Evolutionary conservation across 2,888 invertebrate species (phyloP), one percentile per base, ranked within the genome.

Genomic region (Nephrotoma appendiculata): DNA sequence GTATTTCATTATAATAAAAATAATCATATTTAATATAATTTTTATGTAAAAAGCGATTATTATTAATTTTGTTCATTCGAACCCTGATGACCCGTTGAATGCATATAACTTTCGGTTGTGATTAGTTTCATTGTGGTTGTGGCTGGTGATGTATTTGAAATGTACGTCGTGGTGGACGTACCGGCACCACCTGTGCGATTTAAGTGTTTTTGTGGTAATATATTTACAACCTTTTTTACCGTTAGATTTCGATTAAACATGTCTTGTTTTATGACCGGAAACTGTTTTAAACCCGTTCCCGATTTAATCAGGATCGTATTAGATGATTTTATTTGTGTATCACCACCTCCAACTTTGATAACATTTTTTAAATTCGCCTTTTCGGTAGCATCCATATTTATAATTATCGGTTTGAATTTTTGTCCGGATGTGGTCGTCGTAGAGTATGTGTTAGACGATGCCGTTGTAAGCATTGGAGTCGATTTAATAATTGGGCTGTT

Each of bases 211-310:
- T 85, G 85, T 45, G 42, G 85, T 45, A 89, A 88, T 7, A 89
- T 87, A 86, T 90, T 90, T 0, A 90, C 89, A 83, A 90, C 88
- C 87, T 90, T 90, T 9, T 90, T 89, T 3, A 90, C 89, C 12
- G 90, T 90, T 41, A 90, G 86, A 88, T 89, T 90, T 6, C 90
- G 89, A 88, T 90, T 90, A 9, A 90, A 85, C 42, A 90, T 87
- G 9, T 87, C 88, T 6, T 88, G 86, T 71, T 88, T 88, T 42
- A 88, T 45, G 15, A 86, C 83, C 57, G 89, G 89, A 11, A 87
- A 88, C 5, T 89, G 87, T 88, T 89, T 89, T 7, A 89, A 87
- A 6, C 89, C 88, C 7, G 88, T 88, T 5, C 88, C 86, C 2
- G 87, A 9, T 86, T 88, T 84, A 0, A 88, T 87, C 2, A 86